Percentiles rank a stretch among this genome's conserved stretches.
Evolutionary conservation across 2,888 invertebrate species (phyloP).

Genomic region (Eupithecia vulgata): DNA sequence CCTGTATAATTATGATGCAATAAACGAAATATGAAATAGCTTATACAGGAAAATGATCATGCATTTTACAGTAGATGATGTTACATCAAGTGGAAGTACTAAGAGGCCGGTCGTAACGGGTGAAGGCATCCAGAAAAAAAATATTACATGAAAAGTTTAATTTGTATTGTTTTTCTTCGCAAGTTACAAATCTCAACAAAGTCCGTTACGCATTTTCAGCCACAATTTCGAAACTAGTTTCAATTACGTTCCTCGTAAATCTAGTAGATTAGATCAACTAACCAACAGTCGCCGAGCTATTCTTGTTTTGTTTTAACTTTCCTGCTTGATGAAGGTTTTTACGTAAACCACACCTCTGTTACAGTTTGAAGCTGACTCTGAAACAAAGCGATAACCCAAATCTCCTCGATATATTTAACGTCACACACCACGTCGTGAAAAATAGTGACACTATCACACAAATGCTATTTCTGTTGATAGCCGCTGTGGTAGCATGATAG

Average conservation of each 20-base stretch:
- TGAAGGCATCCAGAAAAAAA: not conserved
- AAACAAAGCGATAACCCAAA: not conserved
- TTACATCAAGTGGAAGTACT: not conserved
- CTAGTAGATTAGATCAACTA: conserved; percentile 16
- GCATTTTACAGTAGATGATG: not conserved
- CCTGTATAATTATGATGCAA: too few relatives aligned
- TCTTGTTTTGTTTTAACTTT: conserved; percentile 8
- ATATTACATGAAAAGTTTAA: conserved; percentile 7
- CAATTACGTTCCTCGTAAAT: conserved; percentile 18
- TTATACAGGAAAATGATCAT: not conserved
- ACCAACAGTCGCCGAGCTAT: conserved; percentile 4
- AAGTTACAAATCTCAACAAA: conserved; percentile 16
- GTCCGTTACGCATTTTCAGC: conserved; percentile 18
- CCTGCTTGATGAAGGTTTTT: conserved; percentile 12
- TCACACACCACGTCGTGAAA: not conserved
- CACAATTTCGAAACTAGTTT: conserved; percentile 15
- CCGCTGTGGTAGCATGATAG: not conserved
- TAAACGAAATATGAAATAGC: too few relatives aligned
- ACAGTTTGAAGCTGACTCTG: not conserved
- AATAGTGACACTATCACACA: conserved; percentile 11
- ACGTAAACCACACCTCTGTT: not conserved
- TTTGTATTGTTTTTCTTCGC: not conserved
- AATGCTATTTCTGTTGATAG: not conserved
- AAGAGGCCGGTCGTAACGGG: not conserved
- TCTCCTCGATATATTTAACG: not conserved